Evolutionary conservation across 2,888 invertebrate species (phyloP), one percentile per base, ranked within the genome.

Genomic region (Bursaphelenchus okinawaensis): DNA sequence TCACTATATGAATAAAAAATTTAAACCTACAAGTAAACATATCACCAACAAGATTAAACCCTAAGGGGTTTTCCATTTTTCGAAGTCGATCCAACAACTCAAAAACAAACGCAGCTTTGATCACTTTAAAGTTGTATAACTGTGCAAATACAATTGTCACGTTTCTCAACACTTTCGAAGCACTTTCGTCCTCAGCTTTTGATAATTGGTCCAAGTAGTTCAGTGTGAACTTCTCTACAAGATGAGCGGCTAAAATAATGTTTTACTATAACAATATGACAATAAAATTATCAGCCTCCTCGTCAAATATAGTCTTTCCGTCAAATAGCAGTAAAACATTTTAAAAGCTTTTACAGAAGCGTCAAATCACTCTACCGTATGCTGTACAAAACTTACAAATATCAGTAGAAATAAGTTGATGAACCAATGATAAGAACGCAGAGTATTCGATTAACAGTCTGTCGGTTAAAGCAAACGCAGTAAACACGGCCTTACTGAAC

Each of bases 371-470:
- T 9, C 8, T 54, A 54, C n/a, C 20, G n/a, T 12, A 54, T 54
- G 28, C 4, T 1, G 29, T 23, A 62, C 24, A 56, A 3, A 57
- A 82, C 86, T 84, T 79, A 89, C 92, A 93, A 59, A 95, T 88
- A 87, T 96, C 94, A 3, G 88, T 88, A 16, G 91, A 94, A 50
- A 95, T 88, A 83, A 93, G 92, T 0, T 91, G 90, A 83, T 94
- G 93, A 28, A 94, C 83, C 69, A 91, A 87, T 0, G 91, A 88
- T 16, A 95, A 85, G 0, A 95, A 83, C 75, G 93, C 88, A 27
- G 90, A 88, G 79, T 93, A 90, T 77, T 95, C 94, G 20, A 90
- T 88, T 0, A 91, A 86, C 79, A 93, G 86, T 20, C 91, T 84
- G 75, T 90, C 90, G 0, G 91, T 89, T 1, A 89, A 87, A 23